Conservation (phyloP, 2,113 vertebrate genomes). For the Hypomesus transpacificus region DNA sequence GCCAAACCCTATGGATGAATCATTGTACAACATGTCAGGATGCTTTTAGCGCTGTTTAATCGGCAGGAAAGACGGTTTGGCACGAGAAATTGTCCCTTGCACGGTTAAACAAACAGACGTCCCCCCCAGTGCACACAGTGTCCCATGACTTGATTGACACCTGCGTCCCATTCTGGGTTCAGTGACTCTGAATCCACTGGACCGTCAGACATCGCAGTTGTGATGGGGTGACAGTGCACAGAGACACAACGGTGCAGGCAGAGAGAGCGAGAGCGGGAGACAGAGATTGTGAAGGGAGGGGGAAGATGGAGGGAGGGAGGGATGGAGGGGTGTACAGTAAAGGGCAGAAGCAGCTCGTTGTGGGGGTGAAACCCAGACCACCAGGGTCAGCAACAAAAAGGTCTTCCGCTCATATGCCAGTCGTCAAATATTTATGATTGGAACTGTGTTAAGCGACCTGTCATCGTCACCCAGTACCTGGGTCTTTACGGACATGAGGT, state of each 20-base stretch:
- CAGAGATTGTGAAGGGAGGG: background rate
- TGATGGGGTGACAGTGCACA: conserved; percentile 1
- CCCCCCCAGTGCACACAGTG: background rate
- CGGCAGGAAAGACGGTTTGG: conserved; percentile 9
- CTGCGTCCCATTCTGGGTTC: background rate
- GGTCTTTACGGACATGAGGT: background rate
- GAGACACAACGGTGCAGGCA: too few species aligned
- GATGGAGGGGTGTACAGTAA: background rate
- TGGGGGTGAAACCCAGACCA: background rate
- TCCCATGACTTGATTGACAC: conserved; percentile 3
- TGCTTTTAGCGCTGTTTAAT: background rate
- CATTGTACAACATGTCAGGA: conserved; percentile 1
- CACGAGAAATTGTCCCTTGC: background rate
- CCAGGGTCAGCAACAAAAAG: background rate
- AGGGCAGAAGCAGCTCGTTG: too few species aligned
- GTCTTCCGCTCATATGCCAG: background rate
- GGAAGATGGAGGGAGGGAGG: background rate
- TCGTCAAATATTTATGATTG: background rate
- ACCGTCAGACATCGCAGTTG: conserved; percentile 3
- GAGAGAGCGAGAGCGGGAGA: background rate
- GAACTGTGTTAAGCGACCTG: background rate
- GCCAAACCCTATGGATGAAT: conserved; percentile 10
- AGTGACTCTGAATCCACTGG: background rate
- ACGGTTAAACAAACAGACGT: conserved; percentile 1
- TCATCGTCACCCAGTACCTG: background rate